Conservation (phyloP, 92 coral and sea anemone genomes). For the Blastomussa wellsi region DNA sequence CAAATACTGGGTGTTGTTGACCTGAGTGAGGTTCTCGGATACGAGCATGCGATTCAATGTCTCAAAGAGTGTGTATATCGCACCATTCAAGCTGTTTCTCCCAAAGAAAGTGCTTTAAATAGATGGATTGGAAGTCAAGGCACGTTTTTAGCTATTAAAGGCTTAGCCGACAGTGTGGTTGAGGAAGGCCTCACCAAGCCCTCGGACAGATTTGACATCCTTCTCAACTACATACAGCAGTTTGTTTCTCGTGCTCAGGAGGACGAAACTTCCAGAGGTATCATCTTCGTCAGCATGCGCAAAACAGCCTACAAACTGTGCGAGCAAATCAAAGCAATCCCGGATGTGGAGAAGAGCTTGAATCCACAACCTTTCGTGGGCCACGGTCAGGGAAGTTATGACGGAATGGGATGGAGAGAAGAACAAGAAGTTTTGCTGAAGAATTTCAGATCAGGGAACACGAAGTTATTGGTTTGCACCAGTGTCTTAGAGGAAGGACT, state of each 20-base stretch:
- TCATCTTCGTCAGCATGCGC: slow-evolving; percentile 89
- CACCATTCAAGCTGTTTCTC: slow-evolving; percentile 60
- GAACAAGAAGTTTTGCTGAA: slow-evolving; percentile 81
- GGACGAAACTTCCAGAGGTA: slow-evolving; percentile 75
- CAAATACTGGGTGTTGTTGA: slow-evolving; percentile 82
- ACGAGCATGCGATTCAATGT: slow-evolving; percentile 58
- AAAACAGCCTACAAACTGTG: slow-evolving; percentile 84
- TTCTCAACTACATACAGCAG: slow-evolving; percentile 50
- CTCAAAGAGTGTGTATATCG: slow-evolving; percentile 67
- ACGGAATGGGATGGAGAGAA: slow-evolving; percentile 92
- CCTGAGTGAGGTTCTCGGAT: slow-evolving; percentile 71
- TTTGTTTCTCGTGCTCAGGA: slow-evolving; percentile 44
- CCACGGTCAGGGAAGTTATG: slow-evolving; percentile 82
- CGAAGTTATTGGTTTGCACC: slow-evolving; percentile 84
- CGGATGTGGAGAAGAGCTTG: slow-evolving; percentile 39
- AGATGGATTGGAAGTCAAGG: background rate
- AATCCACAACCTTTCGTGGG: slow-evolving; percentile 88
- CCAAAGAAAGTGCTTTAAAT: slow-evolving; percentile 62
- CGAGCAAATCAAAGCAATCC: slow-evolving; percentile 61
- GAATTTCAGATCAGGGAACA: slow-evolving; percentile 74
- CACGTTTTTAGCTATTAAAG: background rate
- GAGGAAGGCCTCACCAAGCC: background rate
- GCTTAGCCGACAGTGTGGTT: background rate
- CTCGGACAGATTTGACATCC: slow-evolving; percentile 56
- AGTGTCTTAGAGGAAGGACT: slow-evolving; percentile 97